Base-by-base conservation (phyloP, 1,140 invertebrate species). In the Holcopasites calliopsidis region DNA sequence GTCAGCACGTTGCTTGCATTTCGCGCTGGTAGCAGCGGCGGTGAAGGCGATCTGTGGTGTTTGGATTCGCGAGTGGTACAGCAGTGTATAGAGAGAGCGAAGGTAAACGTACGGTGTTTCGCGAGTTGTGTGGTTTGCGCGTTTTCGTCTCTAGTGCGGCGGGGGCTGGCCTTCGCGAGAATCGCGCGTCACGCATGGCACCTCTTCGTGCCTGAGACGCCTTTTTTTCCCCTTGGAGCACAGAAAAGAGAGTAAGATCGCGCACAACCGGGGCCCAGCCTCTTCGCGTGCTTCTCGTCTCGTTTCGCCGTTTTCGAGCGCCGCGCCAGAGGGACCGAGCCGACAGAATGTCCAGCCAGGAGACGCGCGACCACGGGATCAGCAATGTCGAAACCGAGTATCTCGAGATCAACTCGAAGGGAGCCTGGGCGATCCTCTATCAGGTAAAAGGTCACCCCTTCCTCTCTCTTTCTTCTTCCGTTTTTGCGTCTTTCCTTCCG, bases 331-430 rank as follows among this genome's bases (percentile, higher is more conserved):
- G 54, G 62, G 72, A 64, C 49, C 54, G 55, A 82, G 73, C 80
- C 79, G 71, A 73, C 78, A 83, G 78, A 78, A 84, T 84, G 79
- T 79, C 69, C 35, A 77, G 69, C 52, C 55, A 60, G 10, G 75
- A 68, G 71, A 86, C 82, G 57, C 76, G 65, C 61, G 82, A 83
- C 1, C 71, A 77, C n/a, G 78, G 76, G 57, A 84, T 92, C 77
- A 93, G 92, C 86, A 93, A 92, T 79, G 92, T 96, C 74, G 95
- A 95, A 91, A 92, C 92, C 5, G 95, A 95, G 90, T 96, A 94
- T 88, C 91, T 92, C 76, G 93, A 94, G 81, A 93, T 95, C 86
- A 93, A 93, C 77, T 90, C 91, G 44, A 93, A 92, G 79, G 92
- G 92, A 86, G 93, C 93, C 70, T 96, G 95, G 95, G 85, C 92